Evolutionary conservation across 2,888 invertebrate species (phyloP), one percentile per base, ranked within the genome.

Genomic region (Zygothrica quintamaculata): DNA sequence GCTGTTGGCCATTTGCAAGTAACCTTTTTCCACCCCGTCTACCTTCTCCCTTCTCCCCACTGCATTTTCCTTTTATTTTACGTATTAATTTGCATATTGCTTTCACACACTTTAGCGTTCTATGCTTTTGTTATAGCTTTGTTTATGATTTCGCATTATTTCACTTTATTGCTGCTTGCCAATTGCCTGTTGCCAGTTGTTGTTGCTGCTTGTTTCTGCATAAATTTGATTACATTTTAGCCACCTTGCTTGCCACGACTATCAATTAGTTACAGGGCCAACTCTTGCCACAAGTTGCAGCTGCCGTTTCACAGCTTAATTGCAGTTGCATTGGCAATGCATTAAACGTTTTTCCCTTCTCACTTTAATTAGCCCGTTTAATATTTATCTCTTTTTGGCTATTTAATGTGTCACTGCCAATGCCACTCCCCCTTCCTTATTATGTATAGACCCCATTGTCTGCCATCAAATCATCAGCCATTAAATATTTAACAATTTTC

Each of bases 11-110:
- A 84, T 75, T 84, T 80, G 75, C 77, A 81, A 77, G 77, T 67
- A 79, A 65, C 60, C 62, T 79, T 82, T 78, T n/a, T n/a, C n/a
- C n/a, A n/a, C n/a, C n/a, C n/a, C n/a, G n/a, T n/a, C n/a, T n/a
- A n/a, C n/a, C n/a, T n/a, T n/a, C n/a, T n/a, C n/a, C n/a, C n/a
- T n/a, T n/a, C n/a, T n/a, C n/a, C n/a, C n/a, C n/a, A n/a, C n/a
- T n/a, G n/a, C n/a, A n/a, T n/a, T n/a, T n/a, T n/a, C n/a, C n/a
- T n/a, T n/a, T n/a, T n/a, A n/a, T n/a, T n/a, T n/a, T n/a, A n/a
- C n/a, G 18, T 58, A 80, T 84, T 77, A 79, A 82, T 82, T 82
- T 84, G 82, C 85, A 82, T 82, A 82, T 84, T 84, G 77, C 84
- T 69, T 74, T 70, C 65, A n/a, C n/a, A 67, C 67, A 74, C 71